These are phyloP conservation scores for Danio tinwini DNA, from an alignment of 2,797 vertebrate species.

Conservation along the genomic window DNA sequence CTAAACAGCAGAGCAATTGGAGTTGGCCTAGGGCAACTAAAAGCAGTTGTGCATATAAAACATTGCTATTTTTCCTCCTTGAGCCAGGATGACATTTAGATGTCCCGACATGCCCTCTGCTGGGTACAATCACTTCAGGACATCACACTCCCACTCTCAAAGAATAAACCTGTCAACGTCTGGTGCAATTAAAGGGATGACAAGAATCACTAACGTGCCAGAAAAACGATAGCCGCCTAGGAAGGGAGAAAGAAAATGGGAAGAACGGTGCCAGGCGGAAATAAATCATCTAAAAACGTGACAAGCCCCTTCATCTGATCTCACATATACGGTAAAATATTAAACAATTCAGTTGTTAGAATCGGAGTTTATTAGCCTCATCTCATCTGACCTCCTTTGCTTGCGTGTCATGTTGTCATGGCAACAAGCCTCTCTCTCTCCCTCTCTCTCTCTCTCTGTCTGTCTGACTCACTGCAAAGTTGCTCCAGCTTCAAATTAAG, in stretches of 20 bases:
- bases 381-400: constrained; percentile 79
- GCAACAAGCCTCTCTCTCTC: constrained; percentile 78
- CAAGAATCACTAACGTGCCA: constrained; percentile 66
- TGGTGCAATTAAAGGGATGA: constrained; percentile 61
- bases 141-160: constrained; percentile 23
- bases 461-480: constrained; percentile 66
- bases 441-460: constrained; percentile 69
- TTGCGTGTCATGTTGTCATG: constrained; percentile 78
- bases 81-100: constrained; percentile 43
- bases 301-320: constrained; percentile 32
- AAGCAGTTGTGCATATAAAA: constrained; percentile 48
- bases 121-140: constrained; percentile 18
- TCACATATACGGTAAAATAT: constrained; percentile 63
- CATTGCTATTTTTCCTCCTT: constrained; percentile 11
- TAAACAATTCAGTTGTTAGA: constrained; percentile 65
- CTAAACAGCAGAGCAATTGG: constrained; percentile 23
- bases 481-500: constrained; percentile 70
- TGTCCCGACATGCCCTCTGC: constrained; percentile 41
- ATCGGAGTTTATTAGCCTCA: constrained; percentile 68
- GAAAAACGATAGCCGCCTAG: constrained; percentile 42
- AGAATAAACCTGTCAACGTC: constrained; percentile 58
- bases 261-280: background rate
- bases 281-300: constrained; percentile 54
- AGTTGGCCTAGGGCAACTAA: constrained; percentile 35
- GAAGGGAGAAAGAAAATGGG: background rate